phyloP scores from a whole-genome alignment of 1,140 invertebrate genomes.

The Episyrphus balteatus region DNA sequence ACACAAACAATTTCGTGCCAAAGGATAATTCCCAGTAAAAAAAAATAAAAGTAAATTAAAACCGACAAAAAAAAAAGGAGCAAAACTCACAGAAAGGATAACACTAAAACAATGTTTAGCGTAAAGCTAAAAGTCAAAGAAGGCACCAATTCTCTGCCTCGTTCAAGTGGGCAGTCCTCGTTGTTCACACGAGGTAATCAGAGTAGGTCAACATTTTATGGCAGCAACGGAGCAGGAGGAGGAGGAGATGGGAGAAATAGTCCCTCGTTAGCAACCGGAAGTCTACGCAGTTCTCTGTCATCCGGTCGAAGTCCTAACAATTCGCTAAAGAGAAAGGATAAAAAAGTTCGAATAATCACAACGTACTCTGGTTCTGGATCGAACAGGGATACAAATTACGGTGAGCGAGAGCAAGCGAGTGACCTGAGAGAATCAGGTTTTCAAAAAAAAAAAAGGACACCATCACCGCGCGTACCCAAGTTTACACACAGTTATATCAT shows the following conservation, averaged over 20 bases:
- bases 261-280: conserved; percentile 20
- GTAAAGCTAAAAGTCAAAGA: conserved; percentile 37
- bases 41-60: conserved; percentile 20
- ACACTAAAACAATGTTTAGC: conserved; percentile 32
- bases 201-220: conserved; percentile 4
- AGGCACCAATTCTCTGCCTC: conserved; percentile 33
- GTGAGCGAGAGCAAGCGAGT: conserved; percentile 25
- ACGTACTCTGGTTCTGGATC: conserved; percentile 6
- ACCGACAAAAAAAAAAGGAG: conserved; percentile 1
- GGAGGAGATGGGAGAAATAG: conserved; percentile 25
- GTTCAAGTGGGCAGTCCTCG: conserved; percentile 14
- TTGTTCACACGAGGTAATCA: conserved; percentile 1
- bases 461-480: too few species aligned
- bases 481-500: too few species aligned
- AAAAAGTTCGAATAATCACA: conserved; percentile 30
- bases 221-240: neutral
- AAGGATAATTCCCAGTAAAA: conserved; percentile 16
- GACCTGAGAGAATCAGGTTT: neutral
- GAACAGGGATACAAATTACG: conserved; percentile 18
- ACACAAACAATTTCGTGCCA: conserved; percentile 7
- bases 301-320: conserved; percentile 26
- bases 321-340: conserved; percentile 27
- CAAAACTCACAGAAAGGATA: conserved; percentile 1
- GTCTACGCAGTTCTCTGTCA: conserved; percentile 29
- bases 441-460: too few species aligned